Conservation (phyloP, 2,888 invertebrate species). For the Drosophila nr. perissopoda region DNA sequence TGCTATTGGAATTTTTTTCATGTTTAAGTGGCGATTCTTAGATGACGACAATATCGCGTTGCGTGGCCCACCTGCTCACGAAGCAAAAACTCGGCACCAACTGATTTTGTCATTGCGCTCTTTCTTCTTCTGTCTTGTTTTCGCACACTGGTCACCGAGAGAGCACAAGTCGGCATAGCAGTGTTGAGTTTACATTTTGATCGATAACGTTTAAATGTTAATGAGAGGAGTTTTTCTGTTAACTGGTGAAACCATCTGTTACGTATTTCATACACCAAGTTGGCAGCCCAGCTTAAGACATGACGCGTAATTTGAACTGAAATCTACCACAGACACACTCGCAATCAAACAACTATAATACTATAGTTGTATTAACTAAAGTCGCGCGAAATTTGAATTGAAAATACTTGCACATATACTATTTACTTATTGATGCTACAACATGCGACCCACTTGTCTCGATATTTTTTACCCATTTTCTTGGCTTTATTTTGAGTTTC, state of each 20-base stretch:
- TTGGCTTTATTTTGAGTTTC: background rate
- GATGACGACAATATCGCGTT: conserved; percentile 47
- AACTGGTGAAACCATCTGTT: conserved; percentile 1
- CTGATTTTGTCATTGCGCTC: conserved; percentile 42
- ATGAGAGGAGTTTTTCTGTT: conserved; percentile 6
- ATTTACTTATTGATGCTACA: background rate
- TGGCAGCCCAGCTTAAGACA: conserved; percentile 16
- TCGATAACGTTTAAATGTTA: conserved; percentile 30
- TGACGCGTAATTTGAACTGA: background rate
- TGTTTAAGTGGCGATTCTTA: conserved; percentile 61
- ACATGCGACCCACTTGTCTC: background rate
- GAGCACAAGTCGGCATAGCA: conserved; percentile 5
- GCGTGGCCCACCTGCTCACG: conserved; percentile 65
- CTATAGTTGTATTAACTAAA: background rate
- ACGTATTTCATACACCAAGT: background rate
- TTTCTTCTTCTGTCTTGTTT: conserved; percentile 22
- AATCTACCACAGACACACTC: background rate
- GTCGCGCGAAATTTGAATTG: background rate
- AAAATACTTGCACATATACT: background rate
- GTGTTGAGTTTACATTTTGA: conserved; percentile 20
- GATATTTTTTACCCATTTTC: background rate
- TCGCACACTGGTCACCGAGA: conserved; percentile 5
- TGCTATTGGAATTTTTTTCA: conserved; percentile 74
- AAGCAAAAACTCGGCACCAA: conserved; percentile 58
- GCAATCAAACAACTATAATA: background rate